Evolutionary conservation across 1,140 invertebrate genomes (phyloP), one percentile per base, ranked within the genome.

Genomic region (Tyrophagus putrescentiae): DNA sequence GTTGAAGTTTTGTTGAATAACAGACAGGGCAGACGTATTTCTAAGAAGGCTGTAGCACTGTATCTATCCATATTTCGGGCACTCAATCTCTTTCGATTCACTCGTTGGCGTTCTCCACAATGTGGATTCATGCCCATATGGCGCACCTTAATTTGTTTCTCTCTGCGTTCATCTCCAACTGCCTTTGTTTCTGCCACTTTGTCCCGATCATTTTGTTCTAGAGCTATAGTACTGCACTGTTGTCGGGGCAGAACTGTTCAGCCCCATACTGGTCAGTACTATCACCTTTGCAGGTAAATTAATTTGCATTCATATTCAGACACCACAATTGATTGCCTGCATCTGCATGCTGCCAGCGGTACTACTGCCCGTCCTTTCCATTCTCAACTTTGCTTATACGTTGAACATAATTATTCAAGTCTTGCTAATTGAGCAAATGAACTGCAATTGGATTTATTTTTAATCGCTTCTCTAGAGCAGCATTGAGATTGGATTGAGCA

Each of bases 71-170:
- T n/a, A n/a, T n/a, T n/a, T n/a, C n/a, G n/a, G n/a, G n/a, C n/a
- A n/a, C n/a, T n/a, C n/a, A n/a, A n/a, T n/a, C n/a, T n/a, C n/a
- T 39, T 21, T 39, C 36, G 36, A 39, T 39, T 39, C 36, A 21
- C 21, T 39, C 36, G 36, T 39, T 39, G 36, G 36, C 21, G 36
- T 39, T 13, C 21, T 39, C 36, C 21, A 21, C 36, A 39, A n/a
- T n/a, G n/a, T 21, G 13, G 13, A 39, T 13, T 7, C 45, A 48
- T 48, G 45, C 45, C 45, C 45, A 48, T 29, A 48, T 48, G 45
- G 45, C 45, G 31, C 45, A 48, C 45, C 45, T 48, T 48, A 48
- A 48, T 48, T 48, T 48, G 45, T 48, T 48, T 48, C 45, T 6
- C 21, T 18, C 31, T 48, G 45, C 36, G 23, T 48, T n/a, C n/a